Percentiles rank a stretch among this genome's conserved stretches.
These are phyloP conservation scores for Nomada goodeniana DNA, from an alignment of 2,888 invertebrate species.

Conservation along the genomic window DNA sequence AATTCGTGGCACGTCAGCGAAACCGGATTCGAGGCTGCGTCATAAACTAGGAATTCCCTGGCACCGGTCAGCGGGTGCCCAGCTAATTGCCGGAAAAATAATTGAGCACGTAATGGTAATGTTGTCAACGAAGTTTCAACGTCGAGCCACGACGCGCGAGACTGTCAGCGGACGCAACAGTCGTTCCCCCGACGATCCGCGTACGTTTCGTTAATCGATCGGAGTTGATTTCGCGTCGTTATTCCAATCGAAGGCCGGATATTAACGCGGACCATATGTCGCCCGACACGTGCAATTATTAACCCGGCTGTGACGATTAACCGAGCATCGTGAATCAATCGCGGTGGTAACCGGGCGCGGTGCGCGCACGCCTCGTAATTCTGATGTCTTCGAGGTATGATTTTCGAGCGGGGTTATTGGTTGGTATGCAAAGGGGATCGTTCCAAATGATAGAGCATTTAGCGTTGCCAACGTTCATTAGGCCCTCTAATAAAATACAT, in stretches of 20 bases:
- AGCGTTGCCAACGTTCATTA: constrained; percentile 18
- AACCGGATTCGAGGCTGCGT: background rate
- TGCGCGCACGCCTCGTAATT: constrained; percentile 35
- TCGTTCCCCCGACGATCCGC: background rate
- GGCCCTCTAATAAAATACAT: constrained; percentile 23
- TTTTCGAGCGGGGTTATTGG: background rate
- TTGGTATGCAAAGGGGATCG: background rate
- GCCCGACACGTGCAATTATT: constrained; percentile 48
- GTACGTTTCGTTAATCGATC: constrained; percentile 43
- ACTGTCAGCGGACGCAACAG: background rate
- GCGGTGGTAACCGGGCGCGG: constrained; percentile 1
- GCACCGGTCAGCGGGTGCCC: too few species aligned
- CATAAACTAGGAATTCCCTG: background rate
- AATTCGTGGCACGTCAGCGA: background rate
- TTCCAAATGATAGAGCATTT: constrained; percentile 35
- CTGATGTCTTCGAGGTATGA: background rate
- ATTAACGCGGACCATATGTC: constrained; percentile 47
- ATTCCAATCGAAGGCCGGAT: constrained; percentile 52
- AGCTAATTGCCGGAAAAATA: constrained; percentile 21
- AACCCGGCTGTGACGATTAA: constrained; percentile 23
- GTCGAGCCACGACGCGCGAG: background rate
- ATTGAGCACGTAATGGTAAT: constrained; percentile 30
- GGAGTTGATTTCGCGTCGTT: constrained; percentile 43
- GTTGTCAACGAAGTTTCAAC: background rate
- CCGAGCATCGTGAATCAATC: background rate